Percentiles rank a stretch among this genome's conserved stretches.
These are phyloP conservation scores for Pachydiplax longipennis DNA, from an alignment of 2,888 invertebrate genomes.

Conservation along the genomic window DNA sequence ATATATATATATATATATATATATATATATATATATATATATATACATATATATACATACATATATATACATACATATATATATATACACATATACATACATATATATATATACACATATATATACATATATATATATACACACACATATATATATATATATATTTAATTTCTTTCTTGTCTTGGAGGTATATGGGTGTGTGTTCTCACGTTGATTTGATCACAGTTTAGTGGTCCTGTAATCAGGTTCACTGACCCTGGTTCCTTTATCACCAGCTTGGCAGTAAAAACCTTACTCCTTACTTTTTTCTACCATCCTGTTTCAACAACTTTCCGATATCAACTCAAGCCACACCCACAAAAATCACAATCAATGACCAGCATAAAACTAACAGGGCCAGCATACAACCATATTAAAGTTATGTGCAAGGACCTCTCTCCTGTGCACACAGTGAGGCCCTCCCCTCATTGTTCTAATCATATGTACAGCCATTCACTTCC, in stretches of 20 bases:
- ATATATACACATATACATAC: too few species aligned
- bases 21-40: too few species aligned
- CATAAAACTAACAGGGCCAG: conserved; percentile 32
- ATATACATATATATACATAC: too few species aligned
- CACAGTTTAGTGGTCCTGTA: conserved; percentile 39
- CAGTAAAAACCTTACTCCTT: conserved; percentile 15
- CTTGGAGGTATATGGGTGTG: conserved; percentile 37
- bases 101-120: too few species aligned
- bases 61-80: too few species aligned
- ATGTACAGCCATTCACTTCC: conserved; percentile 39
- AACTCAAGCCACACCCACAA: conserved; percentile 35
- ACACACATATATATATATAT: too few species aligned
- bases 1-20: too few species aligned
- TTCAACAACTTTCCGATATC: conserved; percentile 4
- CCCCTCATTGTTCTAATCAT: neutral
- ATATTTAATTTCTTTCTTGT: conserved; percentile 1
- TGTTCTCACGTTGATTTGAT: conserved; percentile 22
- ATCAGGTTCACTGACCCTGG: conserved; percentile 35
- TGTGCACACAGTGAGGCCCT: neutral
- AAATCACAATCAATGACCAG: conserved; percentile 44
- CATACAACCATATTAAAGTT: conserved; percentile 33
- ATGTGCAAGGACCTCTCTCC: neutral
- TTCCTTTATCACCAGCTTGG: conserved; percentile 26
- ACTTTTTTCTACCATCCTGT: neutral
- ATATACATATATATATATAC: too few species aligned